Evolutionary conservation across 2,888 invertebrate genomes (phyloP), one percentile per base, ranked within the genome.

Genomic region (Leptothorax acervorum): DNA sequence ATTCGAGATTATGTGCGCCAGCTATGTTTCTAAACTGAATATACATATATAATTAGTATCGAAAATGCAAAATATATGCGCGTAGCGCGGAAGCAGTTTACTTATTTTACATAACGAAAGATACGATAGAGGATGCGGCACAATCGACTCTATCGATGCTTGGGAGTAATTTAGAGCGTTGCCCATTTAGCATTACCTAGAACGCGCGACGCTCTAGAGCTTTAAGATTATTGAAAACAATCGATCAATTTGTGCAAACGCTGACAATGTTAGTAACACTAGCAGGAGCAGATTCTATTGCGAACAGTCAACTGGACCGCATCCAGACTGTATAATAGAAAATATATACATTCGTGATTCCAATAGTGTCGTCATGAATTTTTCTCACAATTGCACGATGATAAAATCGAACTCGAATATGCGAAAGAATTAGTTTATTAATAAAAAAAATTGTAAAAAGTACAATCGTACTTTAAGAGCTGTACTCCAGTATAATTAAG

Each of bases 41-140:
- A 68, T 86, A 85, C 70, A 89, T 82, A 82, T 79, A 82, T 76
- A 82, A 85, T 89, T 83, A 85, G 74, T 88, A 91, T 87, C 84
- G 88, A 85, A 91, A 93, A 92, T 93, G 92, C 92, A 89, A 92
- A 89, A 91, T 89, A 85, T 86, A 74, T 86, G 66, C 78, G 78
- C 66, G 3, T 83, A 89, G 90, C 85, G 89, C 83, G 92, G 92
- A 92, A 92, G 92, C 90, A 87, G 86, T 90, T 90, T 63, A 88
- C 76, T 88, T 87, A 63, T 75, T 83, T 63, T 68, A 84, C 78
- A 66, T 62, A 68, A 87, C 42, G n/a, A 85, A 65, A 66, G 12
- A 28, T 66, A 39, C 4, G n/a, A 18, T n/a, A 39, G 12, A 31
- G 5, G 35, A 42, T 78, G n/a, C 39, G 39, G 18, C 3, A 9